These are phyloP conservation scores for Amiota mariae DNA, from an alignment of 2,888 invertebrate species.

Conservation along the genomic window DNA sequence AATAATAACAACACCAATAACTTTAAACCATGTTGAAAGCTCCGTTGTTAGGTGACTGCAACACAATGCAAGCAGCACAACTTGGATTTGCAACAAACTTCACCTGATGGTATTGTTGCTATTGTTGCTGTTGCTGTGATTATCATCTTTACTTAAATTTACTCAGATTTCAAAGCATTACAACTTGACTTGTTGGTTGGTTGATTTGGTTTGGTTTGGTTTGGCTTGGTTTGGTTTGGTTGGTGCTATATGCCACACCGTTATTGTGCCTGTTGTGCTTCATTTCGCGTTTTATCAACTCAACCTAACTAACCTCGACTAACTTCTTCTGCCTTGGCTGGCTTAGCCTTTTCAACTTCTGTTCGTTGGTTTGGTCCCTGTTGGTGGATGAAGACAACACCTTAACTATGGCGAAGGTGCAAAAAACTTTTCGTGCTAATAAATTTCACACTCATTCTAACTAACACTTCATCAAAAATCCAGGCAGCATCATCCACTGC, in stretches of 20 bases:
- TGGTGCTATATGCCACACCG: not conserved
- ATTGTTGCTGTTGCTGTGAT: not conserved
- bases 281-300: too few species aligned
- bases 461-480: conserved; percentile 26
- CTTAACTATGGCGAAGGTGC: not conserved
- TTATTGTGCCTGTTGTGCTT: too few species aligned
- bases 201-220: too few species aligned
- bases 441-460: conserved; percentile 21
- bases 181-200: not conserved
- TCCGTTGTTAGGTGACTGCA: too few species aligned
- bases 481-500: conserved; percentile 14
- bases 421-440: conserved; percentile 28
- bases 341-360: conserved; percentile 23
- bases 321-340: not conserved
- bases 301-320: not conserved
- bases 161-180: not conserved
- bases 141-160: conserved; percentile 18
- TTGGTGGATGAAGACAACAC: too few species aligned
- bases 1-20: not conserved
- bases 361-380: not conserved
- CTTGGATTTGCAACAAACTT: not conserved
- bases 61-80: conserved; percentile 7
- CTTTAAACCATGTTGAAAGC: conserved; percentile 2
- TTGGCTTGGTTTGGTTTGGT: too few species aligned
- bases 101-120: not conserved